Evolutionary conservation across 2,888 invertebrate species (phyloP), one percentile per base, ranked within the genome.

Genomic region (Pasiphila rectangulata): DNA sequence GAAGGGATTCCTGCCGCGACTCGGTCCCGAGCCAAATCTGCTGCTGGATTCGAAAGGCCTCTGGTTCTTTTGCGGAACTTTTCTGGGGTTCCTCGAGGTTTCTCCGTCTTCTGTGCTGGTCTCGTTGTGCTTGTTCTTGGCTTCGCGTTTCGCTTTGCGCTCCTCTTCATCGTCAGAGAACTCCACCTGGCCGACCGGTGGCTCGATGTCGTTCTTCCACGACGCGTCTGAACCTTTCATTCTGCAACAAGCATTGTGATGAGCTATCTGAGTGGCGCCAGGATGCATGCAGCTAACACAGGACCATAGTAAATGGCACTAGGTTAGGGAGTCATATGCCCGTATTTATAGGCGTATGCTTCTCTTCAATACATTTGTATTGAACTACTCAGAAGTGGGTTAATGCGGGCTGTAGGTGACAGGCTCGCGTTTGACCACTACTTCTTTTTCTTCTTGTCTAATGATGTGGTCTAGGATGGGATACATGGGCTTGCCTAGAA

Each of bases 81-180:
- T 76, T 3, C 75, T 63, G 12, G 64, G 64, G 46, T 61, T 72
- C 43, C 69, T 75, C 2, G 82, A 79, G 7, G 79, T 72, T 43
- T 81, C 84, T 0, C 78, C 80, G 40, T 65, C 70, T n/a, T 72
- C 69, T 0, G 63, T 58, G 3, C 70, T 57, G 21, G 4, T 21
- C 21, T 4, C 1, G 45, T 36, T 36, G 46, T 58, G 42, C n/a
- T 47, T 43, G 23, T 63, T 62, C 42, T 51, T 72, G 21, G 63
- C 66, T 36, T 64, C 72, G 20, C 78, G 72, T 53, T 82, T 85
- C 0, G 90, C 90, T 47, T 75, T 72, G 9, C 91, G 88, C 68
- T 97, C 97, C 49, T 93, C 91, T 65, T 98, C 98, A 71, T 98
- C 98, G 72, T 97, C 97, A 0, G 97, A 98, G 78, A 91, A 97